phyloP scores from a whole-genome alignment of 2,888 invertebrate genomes.

The Epiblema foenella region DNA sequence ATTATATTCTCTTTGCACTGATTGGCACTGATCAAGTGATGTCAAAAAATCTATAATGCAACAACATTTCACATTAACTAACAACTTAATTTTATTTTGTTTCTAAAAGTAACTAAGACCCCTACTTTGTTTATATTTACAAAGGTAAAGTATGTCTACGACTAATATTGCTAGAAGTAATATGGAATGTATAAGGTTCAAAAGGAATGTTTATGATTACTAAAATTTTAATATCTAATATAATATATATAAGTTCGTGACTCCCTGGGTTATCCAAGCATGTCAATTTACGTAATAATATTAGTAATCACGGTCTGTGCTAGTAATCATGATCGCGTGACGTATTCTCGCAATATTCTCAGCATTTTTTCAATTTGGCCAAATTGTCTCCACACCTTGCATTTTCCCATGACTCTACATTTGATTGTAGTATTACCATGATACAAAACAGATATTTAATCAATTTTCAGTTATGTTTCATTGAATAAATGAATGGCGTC shows the following conservation, averaged over 20 bases:
- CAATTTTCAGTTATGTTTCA: constrained; percentile 19
- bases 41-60: constrained; percentile 3
- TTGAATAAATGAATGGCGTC: constrained; percentile 62
- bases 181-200: not conserved
- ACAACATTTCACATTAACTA: not conserved
- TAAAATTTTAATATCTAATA: too few species aligned
- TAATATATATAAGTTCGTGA: not conserved
- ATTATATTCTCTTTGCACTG: too few species aligned
- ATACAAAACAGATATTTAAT: not conserved
- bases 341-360: constrained; percentile 19
- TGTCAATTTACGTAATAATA: constrained; percentile 13
- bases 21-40: not conserved
- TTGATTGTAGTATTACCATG: constrained; percentile 8
- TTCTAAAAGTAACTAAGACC: not conserved
- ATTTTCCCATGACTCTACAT: constrained; percentile 32
- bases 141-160: too few species aligned
- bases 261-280: not conserved
- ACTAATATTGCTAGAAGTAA: too few species aligned
- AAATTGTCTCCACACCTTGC: constrained; percentile 36
- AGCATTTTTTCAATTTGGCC: constrained; percentile 30
- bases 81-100: not conserved
- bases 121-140: too few species aligned
- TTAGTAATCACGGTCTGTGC: too few species aligned
- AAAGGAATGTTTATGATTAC: not conserved
- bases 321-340: constrained; percentile 34